Base-by-base conservation (phyloP, 2,797 vertebrate genomes). In the Ctenopoma multispine region DNA sequence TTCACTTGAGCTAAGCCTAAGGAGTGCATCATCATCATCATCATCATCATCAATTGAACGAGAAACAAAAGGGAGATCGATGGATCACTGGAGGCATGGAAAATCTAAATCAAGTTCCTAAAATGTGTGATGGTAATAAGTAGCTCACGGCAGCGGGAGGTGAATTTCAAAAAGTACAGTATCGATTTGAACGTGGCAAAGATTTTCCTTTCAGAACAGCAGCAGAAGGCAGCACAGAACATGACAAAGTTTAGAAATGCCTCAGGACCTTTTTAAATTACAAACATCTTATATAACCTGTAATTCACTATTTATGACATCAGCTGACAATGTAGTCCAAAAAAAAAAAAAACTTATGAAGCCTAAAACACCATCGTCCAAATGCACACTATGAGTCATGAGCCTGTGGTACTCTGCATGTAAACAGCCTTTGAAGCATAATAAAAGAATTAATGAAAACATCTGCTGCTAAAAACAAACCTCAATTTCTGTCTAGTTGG, bases 211-310 rank as follows among this genome's bases (percentile, higher is more conserved):
- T 79, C 21, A 62, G 47, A 68, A 81, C 44, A 62, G 64, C 54
- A 74, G 84, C 58, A 0, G 5, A 23, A 58, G 31, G 61, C 55
- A 31, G 55, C 2, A 55, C 48, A 68, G 55, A 76, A 79, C 77
- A 86, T 78, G 51, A 82, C 29, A 86, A 85, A 75, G 80, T 85
- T 87, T 68, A 83, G 70, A 69, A 85, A 86, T 55, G 70, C 79
- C 76, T 73, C 66, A 72, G 64, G 66, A 63, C 63, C 74, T 81
- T 5, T 49, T 81, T 80, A 77, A 81, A 87, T 80, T 69, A 80
- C 71, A 65, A 20, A 59, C 76, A 75, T 58, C 53, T 87, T 87
- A 86, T 56, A 79, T 73, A 90, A 87, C 44, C 41, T 48, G n/a
- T 11, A 14, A 63, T 79, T 66, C 51, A 77, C 50, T 83, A 75